These are phyloP conservation scores for Ciconia maguari DNA, from an alignment of 2,113 vertebrate genomes.

Conservation along the genomic window DNA sequence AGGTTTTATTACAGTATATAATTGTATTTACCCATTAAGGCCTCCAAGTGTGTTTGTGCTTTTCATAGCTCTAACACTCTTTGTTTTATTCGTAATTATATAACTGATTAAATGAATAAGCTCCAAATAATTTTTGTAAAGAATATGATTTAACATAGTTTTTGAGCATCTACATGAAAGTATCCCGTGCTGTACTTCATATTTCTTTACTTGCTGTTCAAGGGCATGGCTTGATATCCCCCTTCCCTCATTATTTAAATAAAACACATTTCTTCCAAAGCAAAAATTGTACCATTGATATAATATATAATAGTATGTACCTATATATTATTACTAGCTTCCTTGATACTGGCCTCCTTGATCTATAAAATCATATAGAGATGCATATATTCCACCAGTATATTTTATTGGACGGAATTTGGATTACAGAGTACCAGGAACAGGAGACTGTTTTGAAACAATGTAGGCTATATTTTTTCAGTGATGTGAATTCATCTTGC, in stretches of 20 bases:
- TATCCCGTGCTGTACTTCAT: not conserved
- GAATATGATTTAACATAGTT: not conserved
- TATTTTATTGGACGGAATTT: not conserved
- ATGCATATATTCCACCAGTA: not conserved
- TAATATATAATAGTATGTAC: not conserved
- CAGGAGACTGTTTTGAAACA: not conserved
- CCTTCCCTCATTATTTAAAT: not conserved
- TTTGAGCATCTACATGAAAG: not conserved
- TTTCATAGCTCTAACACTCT: not conserved
- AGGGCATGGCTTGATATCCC: not conserved
- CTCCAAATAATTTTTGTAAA: conserved; percentile 28
- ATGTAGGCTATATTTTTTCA: not conserved
- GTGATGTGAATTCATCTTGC: not conserved
- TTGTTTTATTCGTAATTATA: conserved; percentile 66
- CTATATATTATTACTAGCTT: not conserved
- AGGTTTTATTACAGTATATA: conserved; percentile 61
- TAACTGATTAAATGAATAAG: conserved; percentile 57
- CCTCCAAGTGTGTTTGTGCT: conserved; percentile 8
- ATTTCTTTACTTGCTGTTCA: not conserved
- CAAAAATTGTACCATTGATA: not conserved
- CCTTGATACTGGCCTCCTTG: not conserved
- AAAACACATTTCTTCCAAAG: not conserved
- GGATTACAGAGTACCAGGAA: not conserved
- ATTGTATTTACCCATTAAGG: conserved; percentile 61
- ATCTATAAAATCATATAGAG: not conserved